Conservation (phyloP, 2,888 invertebrate species). For the Bibio marci region DNA sequence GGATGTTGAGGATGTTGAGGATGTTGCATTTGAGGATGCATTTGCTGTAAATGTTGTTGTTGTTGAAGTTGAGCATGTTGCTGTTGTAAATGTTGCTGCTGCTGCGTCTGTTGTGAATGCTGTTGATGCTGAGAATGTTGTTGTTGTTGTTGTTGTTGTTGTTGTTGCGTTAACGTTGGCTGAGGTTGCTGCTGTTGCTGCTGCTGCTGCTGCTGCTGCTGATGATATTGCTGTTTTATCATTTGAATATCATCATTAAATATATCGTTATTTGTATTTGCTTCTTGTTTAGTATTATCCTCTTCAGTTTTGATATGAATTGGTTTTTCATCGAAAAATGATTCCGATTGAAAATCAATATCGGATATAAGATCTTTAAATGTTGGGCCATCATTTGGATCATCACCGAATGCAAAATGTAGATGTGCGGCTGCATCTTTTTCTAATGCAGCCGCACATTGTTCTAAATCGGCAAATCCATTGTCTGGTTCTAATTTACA, state of each 20-base stretch:
- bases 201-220: conserved; percentile 17
- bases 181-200: too few relatives aligned
- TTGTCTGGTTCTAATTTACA: conserved; percentile 73
- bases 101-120: conserved; percentile 9
- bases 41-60: conserved; percentile 14
- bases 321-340: conserved; percentile 52
- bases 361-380: conserved; percentile 79
- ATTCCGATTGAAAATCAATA: conserved; percentile 63
- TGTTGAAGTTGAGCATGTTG: conserved; percentile 11
- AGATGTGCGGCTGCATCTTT: conserved; percentile 61
- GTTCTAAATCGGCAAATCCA: conserved; percentile 72
- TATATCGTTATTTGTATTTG: conserved; percentile 16
- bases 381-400: conserved; percentile 61
- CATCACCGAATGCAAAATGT: conserved; percentile 68
- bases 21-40: conserved; percentile 14
- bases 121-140: conserved; percentile 6
- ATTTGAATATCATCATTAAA: conserved; percentile 7
- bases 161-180: conserved; percentile 15
- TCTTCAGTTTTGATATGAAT: conserved; percentile 30
- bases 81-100: conserved; percentile 21
- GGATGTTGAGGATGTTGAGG: conserved; percentile 16
- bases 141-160: conserved; percentile 16
- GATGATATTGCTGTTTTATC: conserved; percentile 10
- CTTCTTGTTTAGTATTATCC: conserved; percentile 24
- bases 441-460: conserved; percentile 70